These are phyloP conservation scores for Sitophilus oryzae DNA, from an alignment of 1,140 invertebrate species.

Conservation along the genomic window DNA sequence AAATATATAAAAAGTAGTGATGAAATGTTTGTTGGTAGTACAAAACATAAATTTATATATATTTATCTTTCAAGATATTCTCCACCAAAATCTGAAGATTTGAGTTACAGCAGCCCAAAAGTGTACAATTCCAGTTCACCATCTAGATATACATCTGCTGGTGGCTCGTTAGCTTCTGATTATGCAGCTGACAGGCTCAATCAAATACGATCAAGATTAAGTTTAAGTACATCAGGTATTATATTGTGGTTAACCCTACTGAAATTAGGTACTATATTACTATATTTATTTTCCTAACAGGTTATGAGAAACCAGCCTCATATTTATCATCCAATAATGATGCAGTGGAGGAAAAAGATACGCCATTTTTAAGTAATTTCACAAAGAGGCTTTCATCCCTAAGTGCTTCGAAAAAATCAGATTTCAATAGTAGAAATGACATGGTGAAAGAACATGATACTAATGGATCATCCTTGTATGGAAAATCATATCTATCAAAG, in stretches of 20 bases:
- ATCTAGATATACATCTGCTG: conserved; percentile 24
- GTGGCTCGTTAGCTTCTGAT: conserved; percentile 29
- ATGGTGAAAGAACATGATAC: conserved; percentile 40
- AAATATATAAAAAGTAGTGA: too few species aligned
- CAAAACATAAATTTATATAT: not conserved
- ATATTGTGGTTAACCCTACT: not conserved
- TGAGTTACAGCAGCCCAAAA: conserved; percentile 54
- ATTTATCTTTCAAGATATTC: conserved; percentile 39
- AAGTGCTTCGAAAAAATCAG: conserved; percentile 44
- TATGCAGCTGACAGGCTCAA: conserved; percentile 48
- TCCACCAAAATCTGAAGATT: conserved; percentile 45
- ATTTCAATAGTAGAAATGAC: conserved; percentile 35
- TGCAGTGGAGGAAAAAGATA: conserved; percentile 42
- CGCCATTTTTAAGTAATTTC: conserved; percentile 62
- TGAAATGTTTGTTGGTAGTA: too few species aligned
- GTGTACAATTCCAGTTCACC: conserved; percentile 45
- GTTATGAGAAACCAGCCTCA: conserved; percentile 25
- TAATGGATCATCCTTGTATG: conserved; percentile 29
- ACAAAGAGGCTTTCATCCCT: conserved; percentile 54
- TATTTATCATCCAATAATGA: conserved; percentile 8
- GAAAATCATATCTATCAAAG: conserved; percentile 23
- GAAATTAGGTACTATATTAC: too few species aligned
- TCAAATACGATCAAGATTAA: conserved; percentile 44
- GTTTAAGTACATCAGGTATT: conserved; percentile 21
- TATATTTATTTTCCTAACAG: too few species aligned